Conservation (phyloP, 2,113 vertebrate species). For the Mionectes macconnelli region DNA sequence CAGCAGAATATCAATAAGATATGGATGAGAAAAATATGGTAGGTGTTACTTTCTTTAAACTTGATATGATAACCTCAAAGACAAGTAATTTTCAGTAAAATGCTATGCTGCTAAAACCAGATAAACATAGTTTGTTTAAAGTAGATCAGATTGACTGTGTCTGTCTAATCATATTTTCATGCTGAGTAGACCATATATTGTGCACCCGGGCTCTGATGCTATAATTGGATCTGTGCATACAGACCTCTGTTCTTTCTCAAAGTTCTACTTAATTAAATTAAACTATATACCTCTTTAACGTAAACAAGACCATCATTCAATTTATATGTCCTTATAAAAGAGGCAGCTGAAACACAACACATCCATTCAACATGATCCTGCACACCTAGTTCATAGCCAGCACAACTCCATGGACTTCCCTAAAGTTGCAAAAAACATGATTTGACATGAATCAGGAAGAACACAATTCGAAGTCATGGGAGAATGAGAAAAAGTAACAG, state of each 20-base stretch:
- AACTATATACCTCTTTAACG: background rate
- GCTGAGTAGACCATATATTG: background rate
- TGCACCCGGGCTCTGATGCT: background rate
- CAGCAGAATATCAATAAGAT: background rate
- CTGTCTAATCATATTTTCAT: background rate
- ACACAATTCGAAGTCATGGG: background rate
- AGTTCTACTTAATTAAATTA: background rate
- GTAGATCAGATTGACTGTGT: background rate
- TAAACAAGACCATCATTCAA: background rate
- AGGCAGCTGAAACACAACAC: background rate
- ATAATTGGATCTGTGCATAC: background rate
- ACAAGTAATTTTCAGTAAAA: background rate
- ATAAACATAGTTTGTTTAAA: background rate
- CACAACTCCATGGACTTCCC: background rate
- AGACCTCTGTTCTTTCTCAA: background rate
- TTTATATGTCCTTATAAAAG: background rate
- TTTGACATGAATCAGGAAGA: background rate
- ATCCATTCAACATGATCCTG: background rate
- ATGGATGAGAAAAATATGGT: background rate
- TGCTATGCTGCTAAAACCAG: background rate
- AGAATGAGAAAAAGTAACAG: background rate
- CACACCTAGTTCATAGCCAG: background rate
- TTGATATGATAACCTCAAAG: background rate
- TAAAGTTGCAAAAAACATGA: background rate
- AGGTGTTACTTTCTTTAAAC: background rate